Evolutionary conservation across 2,797 vertebrate genomes (phyloP), one percentile per base, ranked within the genome.

Genomic region (Calcarius lapponicus): DNA sequence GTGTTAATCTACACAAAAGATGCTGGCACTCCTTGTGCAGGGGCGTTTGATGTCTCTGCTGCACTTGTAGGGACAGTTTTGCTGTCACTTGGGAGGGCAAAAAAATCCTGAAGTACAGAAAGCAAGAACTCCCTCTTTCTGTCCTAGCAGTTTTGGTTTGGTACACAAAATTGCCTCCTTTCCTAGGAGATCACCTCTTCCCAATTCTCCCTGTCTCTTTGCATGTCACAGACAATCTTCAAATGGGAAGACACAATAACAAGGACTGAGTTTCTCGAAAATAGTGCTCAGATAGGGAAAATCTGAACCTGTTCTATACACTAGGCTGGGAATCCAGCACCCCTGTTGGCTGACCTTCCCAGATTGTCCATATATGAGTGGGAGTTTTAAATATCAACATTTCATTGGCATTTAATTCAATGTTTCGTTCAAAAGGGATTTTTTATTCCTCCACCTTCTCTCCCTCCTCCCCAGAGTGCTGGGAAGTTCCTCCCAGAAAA

Each of bases 401-500:
- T 82, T 93, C 50, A 80, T 70, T 64, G 29, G 8, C 34, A 54
- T 79, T 93, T 90, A 69, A 29, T 86, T 81, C 21, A 71, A 2
- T 26, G 15, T 80, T 94, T 64, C 50, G 13, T 76, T 82, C 38
- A 73, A 73, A 67, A 81, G 82, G 29, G 45, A 38, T 76, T 88
- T 92, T 95, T 29, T 80, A 10, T 53, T 88, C 34, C 26, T 75
- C 31, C 31, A 1, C 0, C 21, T 80, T 42, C 10, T 81, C 28
- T 95, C 32, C 5, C 16, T 54, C 28, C 21, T 81, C 48, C 40
- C 31, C 17, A 64, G 60, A 60, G 62, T 91, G 66, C 80, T 92
- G 91, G 64, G 80, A 94, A 94, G 32, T 92, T 95, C 56, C 91
- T 70, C 48, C 62, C 56, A 83, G 70, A 85, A 81, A 84, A 67